phyloP scores from a whole-genome alignment of 2,888 invertebrate species.

The Andrena trimmerana region DNA sequence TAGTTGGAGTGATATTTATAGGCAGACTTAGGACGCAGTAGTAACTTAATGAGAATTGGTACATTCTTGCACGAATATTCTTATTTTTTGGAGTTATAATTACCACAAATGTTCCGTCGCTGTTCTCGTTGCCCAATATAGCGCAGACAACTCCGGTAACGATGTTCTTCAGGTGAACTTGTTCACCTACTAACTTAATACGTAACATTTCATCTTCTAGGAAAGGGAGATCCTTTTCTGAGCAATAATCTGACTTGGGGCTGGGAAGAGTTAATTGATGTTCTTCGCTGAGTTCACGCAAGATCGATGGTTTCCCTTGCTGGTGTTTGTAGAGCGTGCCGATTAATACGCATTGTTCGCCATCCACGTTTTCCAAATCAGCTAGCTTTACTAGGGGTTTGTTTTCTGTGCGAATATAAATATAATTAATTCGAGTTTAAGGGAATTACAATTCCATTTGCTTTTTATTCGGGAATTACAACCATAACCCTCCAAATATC shows the following conservation, averaged over 20 bases:
- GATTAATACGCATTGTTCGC: conserved; percentile 91
- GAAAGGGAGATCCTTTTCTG: conserved; percentile 92
- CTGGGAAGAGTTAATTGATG: conserved; percentile 93
- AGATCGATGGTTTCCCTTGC: conserved; percentile 95
- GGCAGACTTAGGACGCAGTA: no score
- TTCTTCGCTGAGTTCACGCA: conserved; percentile 96
- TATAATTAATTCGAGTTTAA: neutral
- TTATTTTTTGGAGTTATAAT: conserved; percentile 20
- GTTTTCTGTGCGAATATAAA: conserved; percentile 55
- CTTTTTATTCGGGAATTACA: neutral
- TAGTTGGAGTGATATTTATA: neutral
- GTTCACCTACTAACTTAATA: conserved; percentile 91
- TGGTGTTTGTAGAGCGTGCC: conserved; percentile 98
- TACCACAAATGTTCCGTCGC: conserved; percentile 80
- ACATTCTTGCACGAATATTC: neutral
- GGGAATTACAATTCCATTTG: neutral
- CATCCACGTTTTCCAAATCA: conserved; percentile 90
- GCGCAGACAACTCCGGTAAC: conserved; percentile 96
- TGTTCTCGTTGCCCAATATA: conserved; percentile 87
- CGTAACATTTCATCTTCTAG: conserved; percentile 97
- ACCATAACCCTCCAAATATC: conserved; percentile 20
- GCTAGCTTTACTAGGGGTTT: conserved; percentile 87
- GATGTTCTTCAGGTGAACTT: conserved; percentile 87
- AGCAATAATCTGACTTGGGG: conserved; percentile 90
- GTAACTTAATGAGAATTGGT: neutral